phyloP scores from a whole-genome alignment of 2,797 vertebrate species.

The Notamacropus eugenii region DNA sequence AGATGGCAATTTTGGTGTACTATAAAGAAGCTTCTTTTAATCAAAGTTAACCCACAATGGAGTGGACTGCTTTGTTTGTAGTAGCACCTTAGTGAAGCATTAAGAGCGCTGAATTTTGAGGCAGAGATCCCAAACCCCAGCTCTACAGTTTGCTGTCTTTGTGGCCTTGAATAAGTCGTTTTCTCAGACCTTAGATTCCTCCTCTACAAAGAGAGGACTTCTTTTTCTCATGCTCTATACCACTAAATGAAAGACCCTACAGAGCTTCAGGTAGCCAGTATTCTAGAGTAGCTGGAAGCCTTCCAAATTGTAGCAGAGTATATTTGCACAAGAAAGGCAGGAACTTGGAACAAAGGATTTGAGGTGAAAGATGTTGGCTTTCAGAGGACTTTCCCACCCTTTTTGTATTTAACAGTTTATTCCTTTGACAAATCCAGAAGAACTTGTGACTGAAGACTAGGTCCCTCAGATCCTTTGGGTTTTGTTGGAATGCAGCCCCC shows the following conservation, averaged over 20 bases:
- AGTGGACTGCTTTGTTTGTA: neutral
- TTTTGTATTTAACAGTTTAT: neutral
- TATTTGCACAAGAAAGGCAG: neutral
- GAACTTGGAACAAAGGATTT: neutral
- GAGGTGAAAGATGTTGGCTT: neutral
- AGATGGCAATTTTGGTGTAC: neutral
- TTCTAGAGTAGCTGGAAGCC: neutral
- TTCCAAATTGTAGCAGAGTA: neutral
- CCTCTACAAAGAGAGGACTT: neutral
- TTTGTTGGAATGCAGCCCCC: neutral
- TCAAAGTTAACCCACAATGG: neutral
- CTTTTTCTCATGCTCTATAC: neutral
- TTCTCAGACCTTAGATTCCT: neutral
- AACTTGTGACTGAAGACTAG: neutral
- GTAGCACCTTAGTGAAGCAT: neutral
- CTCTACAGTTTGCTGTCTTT: neutral
- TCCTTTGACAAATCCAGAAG: neutral
- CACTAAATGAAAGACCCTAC: neutral
- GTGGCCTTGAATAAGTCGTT: neutral
- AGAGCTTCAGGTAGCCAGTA: neutral
- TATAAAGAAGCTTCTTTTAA: neutral
- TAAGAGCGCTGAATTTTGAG: neutral
- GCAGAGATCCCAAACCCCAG: neutral
- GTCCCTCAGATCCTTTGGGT: neutral
- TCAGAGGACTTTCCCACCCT: neutral